A percentile compares a stretch with the other conserved stretches of the same genome.
Evolutionary conservation across 2,113 vertebrate genomes (phyloP).

Genomic region (Callospermophilus lateralis): DNA sequence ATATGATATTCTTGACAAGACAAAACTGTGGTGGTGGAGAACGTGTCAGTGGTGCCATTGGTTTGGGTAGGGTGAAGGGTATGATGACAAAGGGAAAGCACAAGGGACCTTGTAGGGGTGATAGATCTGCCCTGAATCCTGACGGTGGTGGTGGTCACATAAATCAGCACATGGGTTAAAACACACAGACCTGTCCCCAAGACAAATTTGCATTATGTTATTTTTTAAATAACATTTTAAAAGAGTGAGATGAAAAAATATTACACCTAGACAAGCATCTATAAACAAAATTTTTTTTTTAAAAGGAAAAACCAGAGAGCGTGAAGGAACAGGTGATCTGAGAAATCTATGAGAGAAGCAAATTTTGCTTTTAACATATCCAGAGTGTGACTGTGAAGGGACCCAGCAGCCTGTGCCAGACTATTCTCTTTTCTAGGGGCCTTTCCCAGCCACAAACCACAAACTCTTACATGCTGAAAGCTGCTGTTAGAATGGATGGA

Average conservation of each 20-base stretch:
- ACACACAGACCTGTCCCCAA: not conserved
- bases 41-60: not conserved
- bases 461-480: not conserved
- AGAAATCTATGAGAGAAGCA: not conserved
- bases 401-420: not conserved
- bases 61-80: not conserved
- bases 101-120: not conserved
- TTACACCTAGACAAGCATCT: not conserved
- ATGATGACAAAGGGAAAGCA: not conserved
- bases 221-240: constrained; percentile 2
- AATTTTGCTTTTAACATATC: not conserved
- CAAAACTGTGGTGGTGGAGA: not conserved
- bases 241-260: not conserved
- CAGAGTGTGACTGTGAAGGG: not conserved
- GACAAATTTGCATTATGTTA: not conserved
- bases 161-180: not conserved
- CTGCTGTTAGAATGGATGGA: not conserved
- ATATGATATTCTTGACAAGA: not conserved
- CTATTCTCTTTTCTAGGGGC: not conserved
- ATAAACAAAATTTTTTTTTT: not conserved
- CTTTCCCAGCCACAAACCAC: not conserved
- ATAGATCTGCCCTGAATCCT: not conserved
- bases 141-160: not conserved
- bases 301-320: not conserved
- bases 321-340: not conserved